Percentiles rank a stretch among this genome's conserved stretches.
These are phyloP conservation scores for Heterodera schachtii DNA, from an alignment of 1,140 invertebrate genomes.

Conservation along the genomic window DNA sequence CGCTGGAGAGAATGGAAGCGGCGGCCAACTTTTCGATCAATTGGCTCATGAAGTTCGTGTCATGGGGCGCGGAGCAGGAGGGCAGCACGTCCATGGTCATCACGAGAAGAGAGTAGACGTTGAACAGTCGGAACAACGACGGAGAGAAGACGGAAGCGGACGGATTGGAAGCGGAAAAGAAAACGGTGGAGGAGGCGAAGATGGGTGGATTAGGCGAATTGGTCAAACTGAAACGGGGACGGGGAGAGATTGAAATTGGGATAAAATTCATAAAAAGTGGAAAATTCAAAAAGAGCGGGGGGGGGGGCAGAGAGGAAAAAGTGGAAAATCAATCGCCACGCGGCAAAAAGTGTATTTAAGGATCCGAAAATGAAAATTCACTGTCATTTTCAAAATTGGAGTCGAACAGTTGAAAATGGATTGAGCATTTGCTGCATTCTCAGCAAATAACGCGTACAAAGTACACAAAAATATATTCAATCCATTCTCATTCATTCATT, in stretches of 20 bases:
- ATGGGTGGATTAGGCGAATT: background rate
- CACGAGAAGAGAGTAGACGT: background rate
- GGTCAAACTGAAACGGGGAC: background rate
- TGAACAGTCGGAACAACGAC: background rate
- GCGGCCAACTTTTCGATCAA: background rate
- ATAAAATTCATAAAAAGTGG: no score
- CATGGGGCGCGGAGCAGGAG: constrained; percentile 1
- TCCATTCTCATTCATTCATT: no score
- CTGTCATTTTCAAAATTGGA: no score
- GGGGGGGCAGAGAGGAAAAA: no score
- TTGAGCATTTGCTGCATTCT: background rate
- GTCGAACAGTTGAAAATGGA: no score
- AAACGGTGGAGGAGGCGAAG: background rate
- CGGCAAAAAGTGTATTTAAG: no score
- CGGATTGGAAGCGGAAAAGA: background rate
- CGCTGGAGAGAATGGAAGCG: background rate
- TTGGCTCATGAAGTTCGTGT: background rate
- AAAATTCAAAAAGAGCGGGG: no score
- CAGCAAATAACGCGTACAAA: no score
- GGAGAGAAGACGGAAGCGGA: background rate
- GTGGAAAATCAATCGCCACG: no score
- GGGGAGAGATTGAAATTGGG: background rate
- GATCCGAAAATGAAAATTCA: no score
- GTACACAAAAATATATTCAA: no score
- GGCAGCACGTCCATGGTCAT: constrained; percentile 10